A percentile compares a stretch with the other conserved stretches of the same genome.
Evolutionary conservation across 1,140 invertebrate species (phyloP).

Genomic region (Drosophila nasuta): DNA sequence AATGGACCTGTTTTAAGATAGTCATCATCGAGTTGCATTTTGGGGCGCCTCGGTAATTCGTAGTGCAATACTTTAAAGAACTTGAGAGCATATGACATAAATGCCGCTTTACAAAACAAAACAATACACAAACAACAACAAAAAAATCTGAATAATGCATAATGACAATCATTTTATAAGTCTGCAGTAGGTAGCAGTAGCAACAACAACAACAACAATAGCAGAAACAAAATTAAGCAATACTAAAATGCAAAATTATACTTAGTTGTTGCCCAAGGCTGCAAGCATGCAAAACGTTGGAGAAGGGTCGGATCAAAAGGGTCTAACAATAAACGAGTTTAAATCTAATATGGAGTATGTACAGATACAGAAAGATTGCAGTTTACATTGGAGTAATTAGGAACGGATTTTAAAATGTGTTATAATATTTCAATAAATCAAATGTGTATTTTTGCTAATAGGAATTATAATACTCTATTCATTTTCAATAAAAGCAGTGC

Average conservation of each 20-base stretch:
- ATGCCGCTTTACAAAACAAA: slow-evolving; percentile 25
- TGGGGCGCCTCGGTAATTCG: background rate
- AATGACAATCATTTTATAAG: slow-evolving; percentile 58
- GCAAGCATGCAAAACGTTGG: no score
- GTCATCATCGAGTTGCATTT: slow-evolving; percentile 20
- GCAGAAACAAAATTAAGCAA: slow-evolving; percentile 3
- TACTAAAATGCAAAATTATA: slow-evolving; percentile 63
- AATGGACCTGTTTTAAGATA: slow-evolving; percentile 37
- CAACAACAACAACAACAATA: no score
- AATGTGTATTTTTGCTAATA: no score
- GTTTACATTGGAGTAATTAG: no score
- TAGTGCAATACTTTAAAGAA: slow-evolving; percentile 40
- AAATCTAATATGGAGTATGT: no score
- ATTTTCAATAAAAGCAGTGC: no score
- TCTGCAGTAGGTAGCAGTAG: slow-evolving; percentile 9
- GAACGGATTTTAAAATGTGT: no score
- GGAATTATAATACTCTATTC: no score
- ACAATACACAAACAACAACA: background rate
- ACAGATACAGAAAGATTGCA: no score
- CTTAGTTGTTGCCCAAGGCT: slow-evolving; percentile 15
- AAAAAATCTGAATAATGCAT: slow-evolving; percentile 56
- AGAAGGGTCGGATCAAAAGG: no score
- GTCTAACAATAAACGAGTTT: no score
- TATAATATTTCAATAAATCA: no score
- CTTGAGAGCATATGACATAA: slow-evolving; percentile 69